A percentile compares a stretch with the other conserved stretches of the same genome.
phyloP scores from a whole-genome alignment of 2,113 vertebrate genomes.

The Podiceps cristatus region DNA sequence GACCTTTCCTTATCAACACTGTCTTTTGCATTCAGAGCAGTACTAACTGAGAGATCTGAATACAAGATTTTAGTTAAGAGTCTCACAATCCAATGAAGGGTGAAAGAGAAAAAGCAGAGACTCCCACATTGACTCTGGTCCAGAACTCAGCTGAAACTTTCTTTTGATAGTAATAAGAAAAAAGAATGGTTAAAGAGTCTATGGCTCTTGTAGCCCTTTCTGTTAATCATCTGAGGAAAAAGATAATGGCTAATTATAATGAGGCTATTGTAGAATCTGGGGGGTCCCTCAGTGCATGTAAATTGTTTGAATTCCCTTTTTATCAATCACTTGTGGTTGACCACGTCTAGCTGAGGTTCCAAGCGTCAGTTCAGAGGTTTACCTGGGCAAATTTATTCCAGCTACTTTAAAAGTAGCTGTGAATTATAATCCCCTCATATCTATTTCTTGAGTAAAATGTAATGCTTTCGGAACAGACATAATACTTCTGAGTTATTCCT shows the following conservation, averaged over 20 bases:
- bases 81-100: neutral
- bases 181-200: neutral
- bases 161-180: neutral
- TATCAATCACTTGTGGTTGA: neutral
- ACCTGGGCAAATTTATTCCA: conserved; percentile 14
- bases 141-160: neutral
- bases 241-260: neutral
- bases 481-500: conserved; percentile 36
- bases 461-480: conserved; percentile 6
- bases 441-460: neutral
- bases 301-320: neutral
- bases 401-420: conserved; percentile 21
- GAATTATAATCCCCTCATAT: neutral
- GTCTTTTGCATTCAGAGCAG: neutral
- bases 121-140: neutral
- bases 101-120: neutral
- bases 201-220: neutral
- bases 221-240: neutral
- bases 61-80: neutral
- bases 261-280: neutral
- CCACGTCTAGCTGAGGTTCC: neutral
- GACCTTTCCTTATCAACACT: neutral
- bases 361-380: neutral
- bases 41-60: neutral
- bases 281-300: neutral